Conservation (phyloP, 2,113 vertebrate species). For the Philantomba maxwellii region DNA sequence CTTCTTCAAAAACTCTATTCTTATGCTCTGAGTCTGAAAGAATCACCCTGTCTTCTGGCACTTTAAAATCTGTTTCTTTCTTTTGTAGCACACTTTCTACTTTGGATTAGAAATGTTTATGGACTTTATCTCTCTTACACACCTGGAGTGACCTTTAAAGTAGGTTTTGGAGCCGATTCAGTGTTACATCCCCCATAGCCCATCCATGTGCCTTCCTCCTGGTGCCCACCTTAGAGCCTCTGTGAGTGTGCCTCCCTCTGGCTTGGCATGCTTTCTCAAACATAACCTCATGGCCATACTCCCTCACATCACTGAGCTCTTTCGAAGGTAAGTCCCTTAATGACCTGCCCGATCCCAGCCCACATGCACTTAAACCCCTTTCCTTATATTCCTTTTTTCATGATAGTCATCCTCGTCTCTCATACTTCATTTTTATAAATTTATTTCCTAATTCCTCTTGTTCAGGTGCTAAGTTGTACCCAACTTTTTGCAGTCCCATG, state of each 20-base stretch:
- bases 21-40: neutral
- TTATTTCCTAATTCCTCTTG: neutral
- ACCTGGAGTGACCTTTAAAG: neutral
- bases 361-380: neutral
- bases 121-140: neutral
- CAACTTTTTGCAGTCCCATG: neutral
- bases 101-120: neutral
- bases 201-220: rapidly evolving
- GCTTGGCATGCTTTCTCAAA: neutral
- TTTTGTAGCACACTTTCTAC: neutral
- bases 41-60: neutral
- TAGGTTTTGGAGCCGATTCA: neutral
- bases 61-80: neutral
- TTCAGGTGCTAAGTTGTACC: neutral
- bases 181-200: neutral
- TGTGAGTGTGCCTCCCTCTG: neutral
- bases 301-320: neutral
- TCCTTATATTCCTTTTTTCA: neutral
- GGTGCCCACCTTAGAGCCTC: neutral
- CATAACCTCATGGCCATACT: neutral
- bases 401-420: neutral
- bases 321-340: neutral
- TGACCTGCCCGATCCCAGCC: neutral
- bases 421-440: neutral
- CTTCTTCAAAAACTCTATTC: neutral